Evolutionary conservation across 2,113 vertebrate genomes (phyloP).

Genomic region (Ursus arctos): DNA sequence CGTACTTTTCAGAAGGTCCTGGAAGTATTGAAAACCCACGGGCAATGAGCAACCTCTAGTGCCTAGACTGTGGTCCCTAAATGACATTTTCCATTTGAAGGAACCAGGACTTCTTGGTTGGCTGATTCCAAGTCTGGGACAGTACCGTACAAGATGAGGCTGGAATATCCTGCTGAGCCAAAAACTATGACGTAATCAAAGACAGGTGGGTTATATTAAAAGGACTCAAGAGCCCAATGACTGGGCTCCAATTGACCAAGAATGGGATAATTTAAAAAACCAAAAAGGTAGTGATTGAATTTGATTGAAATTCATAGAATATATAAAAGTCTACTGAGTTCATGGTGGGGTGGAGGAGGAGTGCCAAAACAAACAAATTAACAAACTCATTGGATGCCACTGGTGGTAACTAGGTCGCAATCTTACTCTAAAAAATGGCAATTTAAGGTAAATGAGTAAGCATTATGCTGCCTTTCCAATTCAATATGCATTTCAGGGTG

Average conservation of each 20-base stretch:
- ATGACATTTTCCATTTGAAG: neutral
- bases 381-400: neutral
- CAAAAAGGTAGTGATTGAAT: neutral
- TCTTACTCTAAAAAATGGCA: neutral
- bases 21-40: neutral
- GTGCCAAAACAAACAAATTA: neutral
- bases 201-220: neutral
- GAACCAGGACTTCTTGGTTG: neutral
- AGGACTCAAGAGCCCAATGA: neutral
- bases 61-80: neutral
- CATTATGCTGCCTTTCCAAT: neutral
- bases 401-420: neutral
- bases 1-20: slow-evolving; percentile 32
- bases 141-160: neutral
- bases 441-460: neutral
- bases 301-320: slow-evolving; percentile 5
- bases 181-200: neutral
- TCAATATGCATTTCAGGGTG: neutral
- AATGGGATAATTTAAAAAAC: neutral
- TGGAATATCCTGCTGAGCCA: neutral
- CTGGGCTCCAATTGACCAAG: neutral
- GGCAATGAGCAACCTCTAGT: neutral
- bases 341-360: neutral
- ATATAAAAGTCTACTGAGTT: neutral
- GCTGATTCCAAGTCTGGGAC: neutral